phyloP scores from a whole-genome alignment of 2,797 vertebrate genomes.

The Cyprinodon diabolis region DNA sequence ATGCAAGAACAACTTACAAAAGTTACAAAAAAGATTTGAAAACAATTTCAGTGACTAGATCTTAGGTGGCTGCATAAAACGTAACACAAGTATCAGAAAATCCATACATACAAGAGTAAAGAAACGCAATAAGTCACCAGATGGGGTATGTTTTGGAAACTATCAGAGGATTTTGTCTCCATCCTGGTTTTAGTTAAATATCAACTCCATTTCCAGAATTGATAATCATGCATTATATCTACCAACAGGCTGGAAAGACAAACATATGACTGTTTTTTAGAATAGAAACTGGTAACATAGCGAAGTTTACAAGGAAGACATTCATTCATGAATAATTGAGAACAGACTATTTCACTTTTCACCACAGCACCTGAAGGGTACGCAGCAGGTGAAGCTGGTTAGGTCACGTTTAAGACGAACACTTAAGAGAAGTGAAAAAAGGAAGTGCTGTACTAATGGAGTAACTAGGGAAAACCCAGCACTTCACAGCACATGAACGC shows the following conservation, averaged over 20 bases:
- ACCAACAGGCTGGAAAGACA: background rate
- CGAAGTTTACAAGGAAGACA: constrained; percentile 7
- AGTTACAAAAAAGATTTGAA: constrained; percentile 2
- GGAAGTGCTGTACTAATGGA: constrained; percentile 37
- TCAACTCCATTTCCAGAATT: background rate
- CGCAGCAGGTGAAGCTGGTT: background rate
- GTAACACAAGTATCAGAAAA: constrained; percentile 7
- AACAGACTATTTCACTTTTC: constrained; percentile 18
- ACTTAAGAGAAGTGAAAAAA: constrained; percentile 39
- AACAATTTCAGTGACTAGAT: constrained; percentile 7
- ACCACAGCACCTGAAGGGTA: background rate
- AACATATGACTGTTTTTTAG: background rate
- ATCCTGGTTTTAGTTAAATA: background rate
- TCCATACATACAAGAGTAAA: constrained; percentile 24
- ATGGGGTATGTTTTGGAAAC: constrained; percentile 11
- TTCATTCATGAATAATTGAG: constrained; percentile 11
- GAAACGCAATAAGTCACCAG: constrained; percentile 28
- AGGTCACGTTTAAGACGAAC: background rate
- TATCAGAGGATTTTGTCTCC: constrained; percentile 30
- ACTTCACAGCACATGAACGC: constrained; percentile 12
- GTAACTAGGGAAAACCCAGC: constrained; percentile 19
- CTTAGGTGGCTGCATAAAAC: background rate
- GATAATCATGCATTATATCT: background rate
- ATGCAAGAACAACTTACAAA: constrained; percentile 2
- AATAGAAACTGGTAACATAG: background rate